Evolutionary conservation across 2,888 invertebrate species (phyloP).

Genomic region (Conistra vaccinii): DNA sequence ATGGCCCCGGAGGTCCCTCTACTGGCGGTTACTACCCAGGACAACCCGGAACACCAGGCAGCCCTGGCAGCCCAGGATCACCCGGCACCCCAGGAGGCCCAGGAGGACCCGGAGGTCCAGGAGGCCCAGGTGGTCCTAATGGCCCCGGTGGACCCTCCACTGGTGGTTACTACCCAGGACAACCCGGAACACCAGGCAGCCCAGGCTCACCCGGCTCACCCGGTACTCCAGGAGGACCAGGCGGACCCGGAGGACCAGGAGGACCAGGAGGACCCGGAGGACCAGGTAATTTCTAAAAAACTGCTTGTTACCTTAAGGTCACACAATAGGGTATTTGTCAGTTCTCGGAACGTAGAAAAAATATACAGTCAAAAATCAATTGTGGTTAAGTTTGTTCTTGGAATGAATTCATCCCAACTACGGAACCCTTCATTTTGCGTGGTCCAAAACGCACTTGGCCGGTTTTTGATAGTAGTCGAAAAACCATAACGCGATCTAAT

Average conservation of each 20-base stretch:
- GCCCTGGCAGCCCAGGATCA: slow-evolving; percentile 65
- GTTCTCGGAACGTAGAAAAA: background rate
- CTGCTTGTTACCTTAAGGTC: background rate
- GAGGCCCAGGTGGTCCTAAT: slow-evolving; percentile 59
- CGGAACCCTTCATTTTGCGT: too few relatives aligned
- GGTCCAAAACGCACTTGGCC: too few relatives aligned
- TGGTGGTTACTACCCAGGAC: slow-evolving; percentile 60
- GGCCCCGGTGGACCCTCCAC: slow-evolving; percentile 69
- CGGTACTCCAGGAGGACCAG: slow-evolving; percentile 67
- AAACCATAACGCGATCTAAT: background rate
- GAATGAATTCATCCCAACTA: too few relatives aligned
- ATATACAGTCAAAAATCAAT: background rate
- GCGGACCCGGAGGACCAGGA: slow-evolving; percentile 66
- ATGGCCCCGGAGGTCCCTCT: slow-evolving; percentile 73
- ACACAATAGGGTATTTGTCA: background rate
- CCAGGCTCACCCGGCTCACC: slow-evolving; percentile 69
- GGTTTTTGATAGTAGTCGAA: background rate
- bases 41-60: slow-evolving; percentile 57
- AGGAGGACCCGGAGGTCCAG: slow-evolving; percentile 65
- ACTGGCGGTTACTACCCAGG: slow-evolving; percentile 62
- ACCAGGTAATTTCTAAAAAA: slow-evolving; percentile 27
- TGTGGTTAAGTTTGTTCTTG: too few relatives aligned
- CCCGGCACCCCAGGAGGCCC: slow-evolving; percentile 69
- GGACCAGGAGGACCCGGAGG: slow-evolving; percentile 60
- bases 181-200: too few relatives aligned